Conservation (phyloP, 2,888 invertebrate species). For the Hemaris fuciformis region DNA sequence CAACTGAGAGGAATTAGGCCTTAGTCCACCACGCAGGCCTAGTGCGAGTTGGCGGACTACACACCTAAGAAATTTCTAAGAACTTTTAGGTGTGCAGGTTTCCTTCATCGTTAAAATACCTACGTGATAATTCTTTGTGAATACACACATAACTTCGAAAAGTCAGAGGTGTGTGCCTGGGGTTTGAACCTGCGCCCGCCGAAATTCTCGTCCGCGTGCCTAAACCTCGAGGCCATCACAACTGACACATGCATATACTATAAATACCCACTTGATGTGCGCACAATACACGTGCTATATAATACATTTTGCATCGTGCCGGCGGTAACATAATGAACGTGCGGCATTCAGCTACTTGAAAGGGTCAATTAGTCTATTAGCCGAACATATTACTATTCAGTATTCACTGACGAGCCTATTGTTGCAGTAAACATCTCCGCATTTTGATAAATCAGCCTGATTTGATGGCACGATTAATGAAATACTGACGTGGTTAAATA, state of each 20-base stretch:
- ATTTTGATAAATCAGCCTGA: constrained; percentile 43
- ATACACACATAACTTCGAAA: no score
- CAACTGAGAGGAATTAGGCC: no score
- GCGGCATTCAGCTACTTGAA: constrained; percentile 34
- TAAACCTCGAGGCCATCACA: no score
- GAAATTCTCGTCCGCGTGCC: no score
- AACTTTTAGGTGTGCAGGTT: no score
- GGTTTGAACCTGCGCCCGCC: no score
- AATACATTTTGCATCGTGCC: constrained; percentile 22
- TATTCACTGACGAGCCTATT: constrained; percentile 24
- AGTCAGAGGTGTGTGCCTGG: no score
- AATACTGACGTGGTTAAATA: constrained; percentile 28
- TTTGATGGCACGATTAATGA: constrained; percentile 36
- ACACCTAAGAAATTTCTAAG: no score
- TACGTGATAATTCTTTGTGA: no score
- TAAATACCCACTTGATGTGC: not conserved
- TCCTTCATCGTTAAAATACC: no score
- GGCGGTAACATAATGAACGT: not conserved
- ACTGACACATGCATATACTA: not conserved
- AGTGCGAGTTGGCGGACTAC: no score
- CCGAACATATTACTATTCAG: constrained; percentile 31
- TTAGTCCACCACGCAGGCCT: no score
- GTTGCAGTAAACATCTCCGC: constrained; percentile 31
- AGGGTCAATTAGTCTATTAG: constrained; percentile 42
- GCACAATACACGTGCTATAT: constrained; percentile 21